These are phyloP conservation scores for Entomobrya multifasciata DNA, from an alignment of 2,888 invertebrate genomes.

Conservation along the genomic window DNA sequence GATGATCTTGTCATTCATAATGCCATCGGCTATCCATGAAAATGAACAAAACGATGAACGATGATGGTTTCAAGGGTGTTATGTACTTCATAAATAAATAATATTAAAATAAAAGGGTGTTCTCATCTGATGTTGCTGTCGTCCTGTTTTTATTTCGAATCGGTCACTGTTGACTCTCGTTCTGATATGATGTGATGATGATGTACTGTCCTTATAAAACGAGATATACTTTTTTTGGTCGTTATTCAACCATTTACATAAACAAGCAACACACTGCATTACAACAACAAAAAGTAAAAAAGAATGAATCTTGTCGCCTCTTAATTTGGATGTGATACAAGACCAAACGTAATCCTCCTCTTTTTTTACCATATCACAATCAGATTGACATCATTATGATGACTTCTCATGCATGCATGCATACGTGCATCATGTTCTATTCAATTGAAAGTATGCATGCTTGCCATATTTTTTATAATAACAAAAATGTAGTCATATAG, in stretches of 20 bases:
- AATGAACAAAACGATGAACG: neutral
- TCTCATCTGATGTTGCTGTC: conserved; percentile 10
- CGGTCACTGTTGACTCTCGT: conserved; percentile 46
- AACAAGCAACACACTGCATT: conserved; percentile 49
- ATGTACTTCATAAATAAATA: conserved; percentile 63
- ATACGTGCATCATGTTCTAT: conserved; percentile 57
- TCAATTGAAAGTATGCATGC: conserved; percentile 28
- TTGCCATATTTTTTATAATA: conserved; percentile 23
- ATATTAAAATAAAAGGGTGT: conserved; percentile 62
- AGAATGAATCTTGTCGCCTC: conserved; percentile 62
- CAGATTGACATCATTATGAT: conserved; percentile 78
- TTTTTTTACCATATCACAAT: conserved; percentile 49
- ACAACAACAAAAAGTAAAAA: conserved; percentile 7
- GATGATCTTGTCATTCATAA: neutral
- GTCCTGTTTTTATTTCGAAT: conserved; percentile 35
- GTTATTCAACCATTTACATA: conserved; percentile 45
- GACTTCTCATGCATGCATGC: conserved; percentile 71
- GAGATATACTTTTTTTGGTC: neutral
- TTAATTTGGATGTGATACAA: conserved; percentile 62
- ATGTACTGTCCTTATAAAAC: neutral
- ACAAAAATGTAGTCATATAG: conserved; percentile 31
- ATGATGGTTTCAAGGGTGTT: conserved; percentile 61
- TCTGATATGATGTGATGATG: neutral
- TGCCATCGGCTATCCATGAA: conserved; percentile 40
- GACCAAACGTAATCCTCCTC: conserved; percentile 47